Evolutionary conservation across 1,140 invertebrate species (phyloP).

Genomic region (Anthonomus grandis): DNA sequence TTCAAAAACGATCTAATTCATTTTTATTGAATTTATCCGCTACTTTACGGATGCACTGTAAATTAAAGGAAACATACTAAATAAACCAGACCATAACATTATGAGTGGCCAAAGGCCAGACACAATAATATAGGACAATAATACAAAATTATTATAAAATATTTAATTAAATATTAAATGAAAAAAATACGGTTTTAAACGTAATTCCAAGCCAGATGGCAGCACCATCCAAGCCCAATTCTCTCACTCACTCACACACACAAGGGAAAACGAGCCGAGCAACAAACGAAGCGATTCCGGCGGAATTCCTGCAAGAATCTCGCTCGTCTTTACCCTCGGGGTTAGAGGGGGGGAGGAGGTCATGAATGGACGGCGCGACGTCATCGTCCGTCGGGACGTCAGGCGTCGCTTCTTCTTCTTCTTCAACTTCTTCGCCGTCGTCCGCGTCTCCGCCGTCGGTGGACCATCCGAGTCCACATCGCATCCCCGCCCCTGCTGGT

Average conservation of each 20-base stretch:
- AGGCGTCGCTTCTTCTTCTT: conserved; percentile 1
- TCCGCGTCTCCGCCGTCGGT: conserved; percentile 11
- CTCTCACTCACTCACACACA: no score
- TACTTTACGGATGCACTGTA: no score
- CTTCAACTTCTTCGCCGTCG: no score
- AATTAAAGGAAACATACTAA: no score
- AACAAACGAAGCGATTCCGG: conserved; percentile 10
- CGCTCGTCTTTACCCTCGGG: conserved; percentile 25
- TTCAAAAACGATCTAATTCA: no score
- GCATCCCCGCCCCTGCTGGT: conserved; percentile 22
- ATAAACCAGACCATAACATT: no score
- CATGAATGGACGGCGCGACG: conserved; percentile 13
- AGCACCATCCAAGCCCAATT: conserved; percentile 17
- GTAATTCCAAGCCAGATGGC: conserved; percentile 1
- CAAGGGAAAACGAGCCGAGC: not conserved
- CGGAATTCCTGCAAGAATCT: conserved; percentile 21
- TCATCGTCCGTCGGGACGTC: not conserved
- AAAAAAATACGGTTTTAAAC: not conserved
- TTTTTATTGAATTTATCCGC: no score
- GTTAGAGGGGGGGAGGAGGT: no score
- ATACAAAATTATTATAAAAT: no score
- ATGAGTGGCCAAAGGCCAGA: no score
- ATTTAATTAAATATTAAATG: not conserved
- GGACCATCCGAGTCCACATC: conserved; percentile 20
- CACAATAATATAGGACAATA: no score